Percentiles rank a stretch among this genome's conserved stretches.
Conservation (phyloP, 2,113 vertebrate species). For the Melanerpes formicivorus region DNA sequence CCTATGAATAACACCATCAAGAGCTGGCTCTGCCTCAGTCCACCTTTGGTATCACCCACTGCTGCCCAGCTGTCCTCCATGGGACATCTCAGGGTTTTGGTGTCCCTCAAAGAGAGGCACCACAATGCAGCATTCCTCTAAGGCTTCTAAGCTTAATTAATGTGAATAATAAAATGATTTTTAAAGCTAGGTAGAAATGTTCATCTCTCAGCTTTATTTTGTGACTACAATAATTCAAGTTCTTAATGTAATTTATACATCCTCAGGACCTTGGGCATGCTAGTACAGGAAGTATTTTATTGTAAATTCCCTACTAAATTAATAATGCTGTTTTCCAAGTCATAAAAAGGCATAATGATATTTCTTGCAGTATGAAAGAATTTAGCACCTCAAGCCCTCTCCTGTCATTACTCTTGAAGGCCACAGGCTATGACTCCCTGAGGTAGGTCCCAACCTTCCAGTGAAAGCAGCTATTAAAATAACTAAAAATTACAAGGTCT, state of each 20-base stretch:
- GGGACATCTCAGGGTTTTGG: background rate
- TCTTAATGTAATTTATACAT: constrained; percentile 52
- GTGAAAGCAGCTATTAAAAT: background rate
- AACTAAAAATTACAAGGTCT: background rate
- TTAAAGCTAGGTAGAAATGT: background rate
- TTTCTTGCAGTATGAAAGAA: background rate
- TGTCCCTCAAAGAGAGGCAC: background rate
- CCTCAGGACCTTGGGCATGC: background rate
- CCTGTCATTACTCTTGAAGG: background rate
- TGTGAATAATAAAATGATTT: background rate
- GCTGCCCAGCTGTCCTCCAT: background rate
- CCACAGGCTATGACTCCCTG: background rate
- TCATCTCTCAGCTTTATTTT: constrained; percentile 27
- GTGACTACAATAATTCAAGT: constrained; percentile 24
- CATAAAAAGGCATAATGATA: constrained; percentile 5
- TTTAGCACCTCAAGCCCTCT: constrained; percentile 6
- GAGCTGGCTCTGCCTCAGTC: background rate
- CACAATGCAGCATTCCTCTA: background rate
- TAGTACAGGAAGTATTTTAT: constrained; percentile 36
- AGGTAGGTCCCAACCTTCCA: background rate
- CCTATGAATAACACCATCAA: background rate
- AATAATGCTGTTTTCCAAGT: constrained; percentile 48
- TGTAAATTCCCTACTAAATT: constrained; percentile 52
- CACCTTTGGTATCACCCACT: background rate
- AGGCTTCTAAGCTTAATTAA: background rate